Percentiles rank a stretch among this genome's conserved stretches.
These are phyloP conservation scores for Galaxias olidus DNA, from an alignment of 2,797 vertebrate species.

Conservation along the genomic window DNA sequence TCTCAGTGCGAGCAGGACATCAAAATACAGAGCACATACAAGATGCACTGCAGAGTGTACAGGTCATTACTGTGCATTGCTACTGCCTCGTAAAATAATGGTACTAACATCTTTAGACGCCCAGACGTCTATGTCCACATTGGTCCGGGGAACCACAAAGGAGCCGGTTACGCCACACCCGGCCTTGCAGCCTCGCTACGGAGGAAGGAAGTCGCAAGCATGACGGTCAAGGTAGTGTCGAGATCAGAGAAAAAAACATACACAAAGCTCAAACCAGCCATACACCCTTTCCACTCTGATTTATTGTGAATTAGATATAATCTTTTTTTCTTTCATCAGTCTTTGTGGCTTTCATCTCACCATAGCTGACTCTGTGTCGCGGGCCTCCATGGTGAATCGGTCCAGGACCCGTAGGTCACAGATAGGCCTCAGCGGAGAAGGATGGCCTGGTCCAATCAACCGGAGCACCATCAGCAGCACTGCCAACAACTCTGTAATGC, in stretches of 20 bases:
- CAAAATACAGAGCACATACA: no score
- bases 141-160: slow-evolving; percentile 18
- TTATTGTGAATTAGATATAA: no score
- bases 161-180: slow-evolving; percentile 20
- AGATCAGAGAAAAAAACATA: not conserved
- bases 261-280: not conserved
- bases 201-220: not conserved
- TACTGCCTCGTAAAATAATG: not conserved
- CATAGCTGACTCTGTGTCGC: slow-evolving; percentile 58
- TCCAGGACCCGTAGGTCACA: slow-evolving; percentile 69
- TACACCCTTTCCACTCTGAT: no score
- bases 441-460: slow-evolving; percentile 35
- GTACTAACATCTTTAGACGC: slow-evolving; percentile 27
- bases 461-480: slow-evolving; percentile 45
- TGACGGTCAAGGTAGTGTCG: not conserved
- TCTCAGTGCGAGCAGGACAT: no score
- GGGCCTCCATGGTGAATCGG: slow-evolving; percentile 65
- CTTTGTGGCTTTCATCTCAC: slow-evolving; percentile 45
- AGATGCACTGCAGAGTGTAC: no score
- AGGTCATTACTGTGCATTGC: no score
- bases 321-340: no score
- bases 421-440: slow-evolving; percentile 48
- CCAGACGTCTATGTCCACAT: slow-evolving; percentile 38
- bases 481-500: slow-evolving; percentile 38
- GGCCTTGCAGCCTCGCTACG: slow-evolving; percentile 24